phyloP scores from a whole-genome alignment of 2,797 vertebrate species.

The Lacerta agilis region DNA sequence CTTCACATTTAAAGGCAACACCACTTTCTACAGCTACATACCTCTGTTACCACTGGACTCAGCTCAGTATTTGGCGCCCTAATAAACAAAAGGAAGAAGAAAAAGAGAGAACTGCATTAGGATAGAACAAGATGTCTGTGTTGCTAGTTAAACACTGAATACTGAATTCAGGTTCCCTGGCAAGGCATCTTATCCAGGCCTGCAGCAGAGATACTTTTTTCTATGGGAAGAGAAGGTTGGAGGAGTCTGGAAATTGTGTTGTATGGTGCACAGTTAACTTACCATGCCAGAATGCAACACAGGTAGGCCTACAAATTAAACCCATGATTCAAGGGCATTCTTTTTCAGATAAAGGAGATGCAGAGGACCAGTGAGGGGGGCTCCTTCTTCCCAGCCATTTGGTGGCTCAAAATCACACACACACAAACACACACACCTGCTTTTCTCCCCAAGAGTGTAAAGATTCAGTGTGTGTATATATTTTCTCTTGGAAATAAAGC shows the following conservation, averaged over 20 bases:
- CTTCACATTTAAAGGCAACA: neutral
- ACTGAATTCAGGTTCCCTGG: neutral
- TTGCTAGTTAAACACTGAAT: too few relatives aligned
- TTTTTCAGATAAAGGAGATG: neutral
- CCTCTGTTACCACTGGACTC: neutral
- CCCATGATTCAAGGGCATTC: neutral
- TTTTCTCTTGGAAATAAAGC: neutral
- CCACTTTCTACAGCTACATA: conserved; percentile 50
- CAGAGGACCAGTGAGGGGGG: neutral
- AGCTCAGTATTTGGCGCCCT: conserved; percentile 12
- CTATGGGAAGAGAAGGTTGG: neutral
- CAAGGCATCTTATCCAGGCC: neutral
- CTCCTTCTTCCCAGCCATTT: neutral
- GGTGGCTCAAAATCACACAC: neutral
- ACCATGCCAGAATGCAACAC: neutral
- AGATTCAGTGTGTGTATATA: neutral
- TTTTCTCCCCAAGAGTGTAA: neutral
- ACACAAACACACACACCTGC: neutral
- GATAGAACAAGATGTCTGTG: neutral
- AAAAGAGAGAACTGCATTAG: conserved; percentile 23
- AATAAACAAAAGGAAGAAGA: conserved; percentile 25
- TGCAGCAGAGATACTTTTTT: neutral
- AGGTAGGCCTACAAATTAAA: neutral
- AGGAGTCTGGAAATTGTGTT: neutral
- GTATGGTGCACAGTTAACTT: neutral